Evolutionary conservation across 2,113 vertebrate species (phyloP), one percentile per base, ranked within the genome.

Genomic region (Terrapene triunguis): DNA sequence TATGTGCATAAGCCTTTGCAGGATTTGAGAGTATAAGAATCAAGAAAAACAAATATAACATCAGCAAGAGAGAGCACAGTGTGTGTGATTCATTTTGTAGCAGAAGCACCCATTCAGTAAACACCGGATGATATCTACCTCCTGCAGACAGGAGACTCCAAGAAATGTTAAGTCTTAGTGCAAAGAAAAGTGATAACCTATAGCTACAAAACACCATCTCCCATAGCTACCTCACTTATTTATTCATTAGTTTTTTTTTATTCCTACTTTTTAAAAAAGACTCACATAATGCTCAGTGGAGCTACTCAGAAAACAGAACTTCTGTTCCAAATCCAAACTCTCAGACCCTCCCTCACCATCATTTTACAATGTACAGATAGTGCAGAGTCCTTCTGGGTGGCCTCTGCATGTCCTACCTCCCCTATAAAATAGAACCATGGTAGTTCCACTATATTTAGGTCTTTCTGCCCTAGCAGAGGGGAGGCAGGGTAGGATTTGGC

Each of bases 301-400:
- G n/a, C 19, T 22, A 81, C 32, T 92, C 32, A 80, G 54, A 84
- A 7, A 1, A 24, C 48, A 29, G 8, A 65, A 78, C 81, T 69
- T 82, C 51, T 4, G 8, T 47, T 55, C 29, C 59, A 62, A 35
- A 62, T 62, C 29, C 13, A 3, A 62, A 62, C 59, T 32, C 59
- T 3, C 29, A 35, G 13, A 62, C 14, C 2, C 47, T 13, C 5
- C 21, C 1, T 21, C 22, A 32, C 21, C 42, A 76, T 42, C 69
- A 74, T 44, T 76, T 10, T 12, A 3, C 42, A 76, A 21, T 22
- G 11, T 51, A 55, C 65, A 29, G 13, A 44, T 42, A 17, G 6
- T 27, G 17, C 21, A 35, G 32, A 0, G 0, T n/a, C 22, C 11
- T 88, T 51, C 62, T 76, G 48, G 65, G 17, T 82, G 55, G 11